phyloP scores from a whole-genome alignment of 2,797 vertebrate genomes.

The Acanthiza pusilla region DNA sequence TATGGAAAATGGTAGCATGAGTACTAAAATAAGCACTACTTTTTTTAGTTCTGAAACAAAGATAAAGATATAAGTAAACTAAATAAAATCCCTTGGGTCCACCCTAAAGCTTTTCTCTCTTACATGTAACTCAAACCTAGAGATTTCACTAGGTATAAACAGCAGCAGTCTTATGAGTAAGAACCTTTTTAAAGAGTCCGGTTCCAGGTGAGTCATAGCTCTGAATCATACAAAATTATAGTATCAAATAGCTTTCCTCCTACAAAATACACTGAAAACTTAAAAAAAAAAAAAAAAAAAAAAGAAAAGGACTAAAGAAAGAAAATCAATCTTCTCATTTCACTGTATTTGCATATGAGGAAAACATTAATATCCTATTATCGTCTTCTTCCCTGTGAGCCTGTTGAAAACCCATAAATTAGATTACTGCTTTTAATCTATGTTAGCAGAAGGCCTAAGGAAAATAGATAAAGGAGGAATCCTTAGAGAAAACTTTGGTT shows the following conservation, averaged over 20 bases:
- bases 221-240: constrained; percentile 25
- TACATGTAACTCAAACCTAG: neutral
- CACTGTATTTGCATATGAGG: constrained; percentile 40
- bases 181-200: neutral
- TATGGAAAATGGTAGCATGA: neutral
- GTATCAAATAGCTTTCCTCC: constrained; percentile 15
- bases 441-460: constrained; percentile 2
- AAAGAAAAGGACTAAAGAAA: neutral
- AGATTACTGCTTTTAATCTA: constrained; percentile 55
- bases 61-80: neutral
- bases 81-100: neutral
- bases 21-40: neutral
- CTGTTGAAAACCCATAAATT: constrained; percentile 41
- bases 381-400: neutral
- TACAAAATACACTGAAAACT: neutral
- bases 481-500: neutral
- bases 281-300: neutral
- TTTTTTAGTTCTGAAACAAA: neutral
- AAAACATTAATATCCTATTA: constrained; percentile 54
- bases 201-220: constrained; percentile 11
- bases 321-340: neutral
- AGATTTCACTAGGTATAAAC: neutral
- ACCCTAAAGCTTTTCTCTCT: neutral
- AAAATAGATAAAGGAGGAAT: constrained; percentile 32
- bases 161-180: neutral